Evolutionary conservation across 2,797 vertebrate genomes (phyloP).

Genomic region (Synaphobranchus kaupii): DNA sequence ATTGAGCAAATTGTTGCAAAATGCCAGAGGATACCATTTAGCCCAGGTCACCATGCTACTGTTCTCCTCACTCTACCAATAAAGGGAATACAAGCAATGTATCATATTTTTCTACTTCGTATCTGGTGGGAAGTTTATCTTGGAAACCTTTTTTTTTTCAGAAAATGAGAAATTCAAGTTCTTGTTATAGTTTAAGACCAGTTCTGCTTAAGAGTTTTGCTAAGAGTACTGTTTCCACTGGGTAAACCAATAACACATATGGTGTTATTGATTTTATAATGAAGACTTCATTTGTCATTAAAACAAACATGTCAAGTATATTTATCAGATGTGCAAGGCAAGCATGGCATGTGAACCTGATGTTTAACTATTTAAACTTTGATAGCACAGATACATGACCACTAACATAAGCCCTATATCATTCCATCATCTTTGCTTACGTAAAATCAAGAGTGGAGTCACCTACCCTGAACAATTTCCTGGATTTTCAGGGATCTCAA

Average conservation of each 20-base stretch:
- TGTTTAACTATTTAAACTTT: background rate
- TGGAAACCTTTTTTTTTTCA: no score
- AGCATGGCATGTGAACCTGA: background rate
- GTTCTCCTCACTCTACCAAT: background rate
- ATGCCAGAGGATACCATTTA: background rate
- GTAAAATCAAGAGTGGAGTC: background rate
- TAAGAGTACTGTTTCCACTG: background rate
- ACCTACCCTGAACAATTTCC: background rate
- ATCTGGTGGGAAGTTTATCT: no score
- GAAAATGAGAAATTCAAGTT: background rate
- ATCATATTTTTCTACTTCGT: no score
- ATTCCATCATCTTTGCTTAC: background rate
- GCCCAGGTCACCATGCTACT: background rate
- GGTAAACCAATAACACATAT: background rate
- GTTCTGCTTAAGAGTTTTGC: background rate
- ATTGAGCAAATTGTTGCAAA: background rate
- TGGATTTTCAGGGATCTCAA: background rate
- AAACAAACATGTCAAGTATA: background rate
- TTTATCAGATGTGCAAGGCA: background rate
- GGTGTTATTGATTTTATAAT: background rate
- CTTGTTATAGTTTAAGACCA: background rate
- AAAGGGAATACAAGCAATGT: background rate
- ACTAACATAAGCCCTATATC: background rate
- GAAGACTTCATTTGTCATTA: background rate
- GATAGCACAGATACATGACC: background rate